Evolutionary conservation across 2,888 invertebrate genomes (phyloP).

Genomic region (Trachelus troglodyta): DNA sequence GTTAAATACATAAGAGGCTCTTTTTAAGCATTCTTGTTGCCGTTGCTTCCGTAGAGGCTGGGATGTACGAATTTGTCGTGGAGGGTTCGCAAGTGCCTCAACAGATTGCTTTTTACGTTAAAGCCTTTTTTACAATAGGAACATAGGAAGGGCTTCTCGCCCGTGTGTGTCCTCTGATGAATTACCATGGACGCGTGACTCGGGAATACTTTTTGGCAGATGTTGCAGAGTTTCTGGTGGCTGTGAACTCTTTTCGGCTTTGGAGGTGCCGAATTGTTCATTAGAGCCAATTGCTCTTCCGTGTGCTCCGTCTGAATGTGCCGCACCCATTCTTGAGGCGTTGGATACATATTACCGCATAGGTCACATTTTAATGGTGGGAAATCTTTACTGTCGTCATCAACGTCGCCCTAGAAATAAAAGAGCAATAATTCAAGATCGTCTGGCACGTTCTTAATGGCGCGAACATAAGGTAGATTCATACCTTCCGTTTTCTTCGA

Average conservation of each 20-base stretch:
- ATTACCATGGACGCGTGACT: slow-evolving; percentile 84
- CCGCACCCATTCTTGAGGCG: slow-evolving; percentile 88
- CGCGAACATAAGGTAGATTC: not conserved
- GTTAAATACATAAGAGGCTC: slow-evolving; percentile 11
- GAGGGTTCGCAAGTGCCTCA: slow-evolving; percentile 79
- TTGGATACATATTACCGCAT: slow-evolving; percentile 78
- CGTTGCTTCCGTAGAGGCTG: slow-evolving; percentile 62
- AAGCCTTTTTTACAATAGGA: slow-evolving; percentile 82
- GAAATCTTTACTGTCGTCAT: slow-evolving; percentile 76
- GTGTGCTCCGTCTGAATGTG: slow-evolving; percentile 88
- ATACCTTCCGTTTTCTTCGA: slow-evolving; percentile 62
- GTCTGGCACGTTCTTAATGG: not conserved
- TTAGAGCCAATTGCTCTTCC: slow-evolving; percentile 82
- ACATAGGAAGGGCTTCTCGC: slow-evolving; percentile 80
- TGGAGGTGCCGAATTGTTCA: slow-evolving; percentile 78
- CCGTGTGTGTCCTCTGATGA: slow-evolving; percentile 81
- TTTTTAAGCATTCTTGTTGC: slow-evolving; percentile 60
- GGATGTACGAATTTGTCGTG: slow-evolving; percentile 76
- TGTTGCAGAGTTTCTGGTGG: slow-evolving; percentile 69
- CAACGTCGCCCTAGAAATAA: slow-evolving; percentile 72
- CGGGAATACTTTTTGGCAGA: slow-evolving; percentile 80
- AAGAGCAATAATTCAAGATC: slow-evolving; percentile 10
- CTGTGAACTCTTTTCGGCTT: slow-evolving; percentile 67
- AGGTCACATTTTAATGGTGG: slow-evolving; percentile 83
- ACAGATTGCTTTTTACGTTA: slow-evolving; percentile 81